phyloP scores from a whole-genome alignment of 2,888 invertebrate species.

The Tromatobia lineatoria region DNA sequence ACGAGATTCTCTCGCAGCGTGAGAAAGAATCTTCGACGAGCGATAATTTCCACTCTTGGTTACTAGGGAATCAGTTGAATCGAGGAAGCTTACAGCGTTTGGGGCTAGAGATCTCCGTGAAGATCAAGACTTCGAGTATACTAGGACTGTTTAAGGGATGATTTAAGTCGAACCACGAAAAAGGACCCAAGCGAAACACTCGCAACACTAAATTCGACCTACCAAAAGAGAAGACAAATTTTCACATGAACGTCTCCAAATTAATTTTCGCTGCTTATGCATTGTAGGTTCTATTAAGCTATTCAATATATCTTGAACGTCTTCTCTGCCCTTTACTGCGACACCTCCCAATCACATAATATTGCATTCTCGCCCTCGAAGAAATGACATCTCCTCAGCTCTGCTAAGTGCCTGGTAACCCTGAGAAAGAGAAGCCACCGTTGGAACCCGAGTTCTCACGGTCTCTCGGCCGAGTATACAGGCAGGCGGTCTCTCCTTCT shows the following conservation, averaged over 20 bases:
- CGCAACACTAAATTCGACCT: not conserved
- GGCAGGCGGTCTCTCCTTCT: constrained; percentile 53
- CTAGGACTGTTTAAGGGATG: constrained; percentile 8
- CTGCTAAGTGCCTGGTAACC: constrained; percentile 80
- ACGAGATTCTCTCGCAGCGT: constrained; percentile 61
- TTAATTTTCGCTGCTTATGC: not conserved
- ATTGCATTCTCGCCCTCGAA: constrained; percentile 36
- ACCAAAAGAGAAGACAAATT: not conserved
- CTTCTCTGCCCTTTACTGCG: not conserved
- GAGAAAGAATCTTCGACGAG: constrained; percentile 70
- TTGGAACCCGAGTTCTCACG: constrained; percentile 82
- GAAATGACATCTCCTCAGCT: constrained; percentile 75
- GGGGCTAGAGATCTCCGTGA: not conserved
- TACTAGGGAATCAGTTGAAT: constrained; percentile 83
- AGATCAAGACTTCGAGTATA: not conserved
- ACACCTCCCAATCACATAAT: not conserved
- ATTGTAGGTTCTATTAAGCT: not conserved
- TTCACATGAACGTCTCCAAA: not conserved
- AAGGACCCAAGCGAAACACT: not conserved
- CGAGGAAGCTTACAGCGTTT: constrained; percentile 75
- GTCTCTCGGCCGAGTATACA: constrained; percentile 66
- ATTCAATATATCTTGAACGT: not conserved
- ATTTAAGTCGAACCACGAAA: not conserved
- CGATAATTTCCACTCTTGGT: constrained; percentile 80
- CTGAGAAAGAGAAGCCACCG: constrained; percentile 81